Conservation (phyloP, 2,797 vertebrate genomes). For the Melanotaenia pygmaea region DNA sequence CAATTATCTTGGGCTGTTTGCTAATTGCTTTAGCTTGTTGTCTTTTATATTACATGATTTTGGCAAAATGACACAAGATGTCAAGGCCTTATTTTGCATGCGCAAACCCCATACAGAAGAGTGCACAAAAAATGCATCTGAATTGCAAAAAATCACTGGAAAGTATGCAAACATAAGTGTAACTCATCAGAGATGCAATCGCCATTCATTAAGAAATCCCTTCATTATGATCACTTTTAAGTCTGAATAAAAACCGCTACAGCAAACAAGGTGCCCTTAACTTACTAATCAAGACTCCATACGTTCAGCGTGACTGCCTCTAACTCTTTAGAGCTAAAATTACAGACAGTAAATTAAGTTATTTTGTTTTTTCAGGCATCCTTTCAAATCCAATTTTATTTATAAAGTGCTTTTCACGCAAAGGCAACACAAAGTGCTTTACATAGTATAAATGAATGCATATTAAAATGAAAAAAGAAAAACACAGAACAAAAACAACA, state of each 20-base stretch:
- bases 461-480: too few relatives aligned
- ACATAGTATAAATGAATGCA: too few relatives aligned
- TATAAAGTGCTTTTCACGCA: too few relatives aligned
- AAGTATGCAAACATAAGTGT: constrained; percentile 14
- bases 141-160: constrained; percentile 6
- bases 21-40: neutral
- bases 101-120: neutral
- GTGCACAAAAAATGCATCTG: neutral
- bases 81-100: neutral
- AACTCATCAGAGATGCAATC: constrained; percentile 22
- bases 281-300: neutral
- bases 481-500: too few relatives aligned
- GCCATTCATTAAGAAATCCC: constrained; percentile 8
- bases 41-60: constrained; percentile 12
- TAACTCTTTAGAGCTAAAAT: neutral
- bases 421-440: too few relatives aligned
- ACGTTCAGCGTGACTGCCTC: neutral
- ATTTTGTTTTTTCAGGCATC: neutral
- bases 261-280: neutral
- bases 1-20: neutral
- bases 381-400: too few relatives aligned
- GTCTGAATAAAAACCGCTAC: neutral
- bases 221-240: constrained; percentile 19
- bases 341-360: neutral
- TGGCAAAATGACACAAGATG: neutral